These are phyloP conservation scores for Serripes groenlandicus DNA, from an alignment of 2,888 invertebrate genomes.

Conservation along the genomic window DNA sequence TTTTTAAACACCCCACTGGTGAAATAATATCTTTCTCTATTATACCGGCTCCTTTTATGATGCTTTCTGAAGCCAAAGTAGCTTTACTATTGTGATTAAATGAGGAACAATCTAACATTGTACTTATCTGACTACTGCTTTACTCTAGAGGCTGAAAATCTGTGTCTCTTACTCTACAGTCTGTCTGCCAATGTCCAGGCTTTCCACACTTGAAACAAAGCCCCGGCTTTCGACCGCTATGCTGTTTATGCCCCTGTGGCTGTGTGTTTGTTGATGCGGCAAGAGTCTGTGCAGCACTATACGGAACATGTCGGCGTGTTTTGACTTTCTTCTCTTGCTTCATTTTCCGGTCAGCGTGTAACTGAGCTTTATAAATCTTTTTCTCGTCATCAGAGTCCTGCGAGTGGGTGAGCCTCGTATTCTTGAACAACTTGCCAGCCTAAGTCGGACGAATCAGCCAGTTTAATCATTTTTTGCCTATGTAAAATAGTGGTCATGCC, in stretches of 20 bases:
- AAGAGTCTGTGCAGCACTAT: neutral
- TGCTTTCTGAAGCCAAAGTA: too few relatives aligned
- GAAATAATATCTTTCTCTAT: neutral
- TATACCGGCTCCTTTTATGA: neutral
- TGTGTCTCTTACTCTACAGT: too few relatives aligned
- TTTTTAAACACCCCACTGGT: conserved; percentile 23
- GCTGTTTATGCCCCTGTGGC: neutral
- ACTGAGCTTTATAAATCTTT: conserved; percentile 45
- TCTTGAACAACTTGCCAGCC: conserved; percentile 19
- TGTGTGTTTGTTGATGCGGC: neutral
- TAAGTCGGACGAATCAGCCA: conserved; percentile 33
- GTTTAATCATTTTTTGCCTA: conserved; percentile 20
- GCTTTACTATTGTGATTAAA: neutral
- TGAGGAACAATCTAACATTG: neutral
- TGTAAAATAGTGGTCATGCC: conserved; percentile 14
- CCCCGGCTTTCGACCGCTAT: conserved; percentile 19
- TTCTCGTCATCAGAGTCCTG: conserved; percentile 49
- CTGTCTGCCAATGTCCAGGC: conserved; percentile 38
- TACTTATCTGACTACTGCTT: conserved; percentile 22
- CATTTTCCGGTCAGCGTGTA: conserved; percentile 39
- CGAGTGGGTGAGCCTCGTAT: conserved; percentile 45
- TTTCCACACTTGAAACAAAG: conserved; percentile 42
- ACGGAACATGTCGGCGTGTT: conserved; percentile 13
- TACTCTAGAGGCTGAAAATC: neutral
- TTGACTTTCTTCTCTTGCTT: conserved; percentile 17